A percentile compares a stretch with the other conserved stretches of the same genome.
These are phyloP conservation scores for Nothobranchius furzeri DNA, from an alignment of 2,113 vertebrate species.

Conservation along the genomic window DNA sequence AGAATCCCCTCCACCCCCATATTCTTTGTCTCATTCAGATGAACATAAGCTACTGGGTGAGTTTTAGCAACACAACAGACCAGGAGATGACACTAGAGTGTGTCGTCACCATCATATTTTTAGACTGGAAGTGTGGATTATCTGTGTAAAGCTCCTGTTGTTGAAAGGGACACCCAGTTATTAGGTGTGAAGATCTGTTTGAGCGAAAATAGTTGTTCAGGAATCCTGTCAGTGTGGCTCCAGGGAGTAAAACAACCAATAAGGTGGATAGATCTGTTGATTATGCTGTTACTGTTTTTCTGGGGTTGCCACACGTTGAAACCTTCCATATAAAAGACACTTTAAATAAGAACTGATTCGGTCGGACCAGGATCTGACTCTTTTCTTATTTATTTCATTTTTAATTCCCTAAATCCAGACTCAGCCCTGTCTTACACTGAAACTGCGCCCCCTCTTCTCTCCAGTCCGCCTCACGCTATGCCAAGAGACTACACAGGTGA, in stretches of 20 bases:
- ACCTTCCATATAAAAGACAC: no score
- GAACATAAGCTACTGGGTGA: constrained; percentile 96
- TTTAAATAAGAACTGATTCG: no score
- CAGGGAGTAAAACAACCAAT: no score
- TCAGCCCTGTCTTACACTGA: constrained; percentile 96
- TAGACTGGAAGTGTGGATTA: constrained; percentile 44
- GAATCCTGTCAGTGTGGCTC: background rate
- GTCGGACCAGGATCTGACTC: background rate
- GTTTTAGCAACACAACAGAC: constrained; percentile 61
- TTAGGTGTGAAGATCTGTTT: background rate
- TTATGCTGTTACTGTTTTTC: no score
- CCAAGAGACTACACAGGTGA: constrained; percentile 92
- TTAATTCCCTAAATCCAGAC: constrained; percentile 72
- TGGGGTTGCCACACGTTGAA: no score
- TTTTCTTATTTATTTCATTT: constrained; percentile 3
- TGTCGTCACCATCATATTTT: constrained; percentile 44
- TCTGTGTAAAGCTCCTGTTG: constrained; percentile 21
- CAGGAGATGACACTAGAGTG: constrained; percentile 37
- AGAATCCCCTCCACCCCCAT: constrained; percentile 97
- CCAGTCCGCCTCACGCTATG: constrained; percentile 81
- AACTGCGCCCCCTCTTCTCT: constrained; percentile 85
- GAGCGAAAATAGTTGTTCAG: background rate
- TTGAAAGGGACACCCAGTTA: constrained; percentile 14
- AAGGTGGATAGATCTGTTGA: no score
- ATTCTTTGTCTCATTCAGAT: constrained; percentile 88